These are phyloP conservation scores for Spatula clypeata DNA, from an alignment of 2,797 vertebrate species.

Conservation along the genomic window DNA sequence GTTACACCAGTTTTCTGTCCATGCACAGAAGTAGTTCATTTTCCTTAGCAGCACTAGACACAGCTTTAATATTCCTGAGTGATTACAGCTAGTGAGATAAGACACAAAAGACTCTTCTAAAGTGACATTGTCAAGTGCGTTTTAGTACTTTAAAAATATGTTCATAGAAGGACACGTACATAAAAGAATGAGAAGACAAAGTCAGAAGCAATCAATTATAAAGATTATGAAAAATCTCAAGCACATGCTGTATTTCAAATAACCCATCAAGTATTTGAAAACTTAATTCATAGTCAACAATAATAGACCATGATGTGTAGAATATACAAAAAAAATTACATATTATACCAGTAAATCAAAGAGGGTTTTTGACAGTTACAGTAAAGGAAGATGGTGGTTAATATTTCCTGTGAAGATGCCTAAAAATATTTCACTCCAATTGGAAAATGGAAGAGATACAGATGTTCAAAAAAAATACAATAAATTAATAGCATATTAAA, in stretches of 20 bases:
- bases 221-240: slow-evolving; percentile 21
- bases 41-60: not conserved
- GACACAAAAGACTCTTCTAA: slow-evolving; percentile 37
- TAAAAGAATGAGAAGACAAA: slow-evolving; percentile 36
- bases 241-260: slow-evolving; percentile 1
- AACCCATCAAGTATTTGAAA: not conserved
- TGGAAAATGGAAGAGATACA: not conserved
- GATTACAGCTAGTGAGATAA: slow-evolving; percentile 50
- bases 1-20: not conserved
- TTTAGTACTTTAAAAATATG: slow-evolving; percentile 52
- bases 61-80: slow-evolving; percentile 53
- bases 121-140: slow-evolving; percentile 46
- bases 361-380: not conserved
- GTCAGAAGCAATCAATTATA: slow-evolving; percentile 37
- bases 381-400: not conserved
- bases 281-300: slow-evolving; percentile 29
- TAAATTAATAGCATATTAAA: not conserved
- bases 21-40: not conserved
- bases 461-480: not conserved
- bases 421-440: not conserved
- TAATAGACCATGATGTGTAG: not conserved
- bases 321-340: not conserved
- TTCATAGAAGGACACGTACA: not conserved
- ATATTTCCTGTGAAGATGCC: not conserved
- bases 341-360: not conserved